Evolutionary conservation across 1,140 invertebrate genomes (phyloP).

Genomic region (Zelostemma sp.): DNA sequence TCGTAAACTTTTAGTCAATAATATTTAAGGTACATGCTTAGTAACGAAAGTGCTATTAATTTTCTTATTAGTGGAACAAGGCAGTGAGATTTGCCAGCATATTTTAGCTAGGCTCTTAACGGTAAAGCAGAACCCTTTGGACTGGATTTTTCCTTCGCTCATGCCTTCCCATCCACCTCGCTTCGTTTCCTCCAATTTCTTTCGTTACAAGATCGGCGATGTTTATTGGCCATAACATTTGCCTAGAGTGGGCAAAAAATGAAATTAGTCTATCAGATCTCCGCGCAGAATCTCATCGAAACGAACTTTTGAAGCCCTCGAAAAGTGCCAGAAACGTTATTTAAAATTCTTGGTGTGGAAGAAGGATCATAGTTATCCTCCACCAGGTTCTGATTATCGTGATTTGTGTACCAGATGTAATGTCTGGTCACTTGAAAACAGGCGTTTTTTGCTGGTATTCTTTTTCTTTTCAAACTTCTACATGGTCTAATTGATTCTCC

Average conservation of each 20-base stretch:
- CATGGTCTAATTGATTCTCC: no score
- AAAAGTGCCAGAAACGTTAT: neutral
- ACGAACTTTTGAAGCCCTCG: slow-evolving; percentile 16
- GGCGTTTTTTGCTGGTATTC: no score
- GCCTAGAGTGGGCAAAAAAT: neutral
- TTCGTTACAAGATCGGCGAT: no score
- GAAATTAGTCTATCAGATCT: slow-evolving; percentile 26
- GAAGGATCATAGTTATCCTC: no score
- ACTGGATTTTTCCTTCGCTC: slow-evolving; percentile 45
- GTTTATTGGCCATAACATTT: slow-evolving; percentile 9
- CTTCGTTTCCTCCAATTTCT: no score
- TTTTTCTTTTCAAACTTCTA: no score
- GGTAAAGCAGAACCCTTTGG: slow-evolving; percentile 26
- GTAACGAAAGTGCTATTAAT: slow-evolving; percentile 47
- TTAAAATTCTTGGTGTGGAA: no score
- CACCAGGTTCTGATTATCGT: no score
- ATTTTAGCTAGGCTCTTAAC: slow-evolving; percentile 56
- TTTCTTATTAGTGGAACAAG: slow-evolving; percentile 47
- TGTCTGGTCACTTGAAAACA: no score
- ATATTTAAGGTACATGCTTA: neutral
- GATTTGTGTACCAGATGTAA: no score
- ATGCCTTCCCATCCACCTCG: slow-evolving; percentile 44
- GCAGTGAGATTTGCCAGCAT: slow-evolving; percentile 53
- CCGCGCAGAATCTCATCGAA: slow-evolving; percentile 20
- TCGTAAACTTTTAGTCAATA: no score